phyloP scores from a whole-genome alignment of 2,797 vertebrate species.

The Okamejei kenojei region DNA sequence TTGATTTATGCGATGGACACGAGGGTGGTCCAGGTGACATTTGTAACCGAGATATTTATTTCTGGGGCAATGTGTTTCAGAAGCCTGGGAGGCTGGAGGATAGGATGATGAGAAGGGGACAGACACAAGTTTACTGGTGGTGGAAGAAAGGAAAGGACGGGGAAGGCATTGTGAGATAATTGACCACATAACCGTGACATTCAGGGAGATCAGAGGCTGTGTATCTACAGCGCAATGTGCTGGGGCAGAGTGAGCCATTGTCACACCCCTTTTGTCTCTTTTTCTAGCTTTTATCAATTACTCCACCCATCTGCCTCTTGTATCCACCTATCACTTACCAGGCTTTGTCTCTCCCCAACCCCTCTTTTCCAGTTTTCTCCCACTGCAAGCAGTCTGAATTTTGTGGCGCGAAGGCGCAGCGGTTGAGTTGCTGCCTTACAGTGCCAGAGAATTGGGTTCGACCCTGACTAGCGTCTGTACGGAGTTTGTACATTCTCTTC shows the following conservation, averaged over 20 bases:
- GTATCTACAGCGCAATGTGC: background rate
- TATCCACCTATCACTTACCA: too few relatives aligned
- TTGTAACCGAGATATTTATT: background rate
- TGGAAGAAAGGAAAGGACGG: background rate
- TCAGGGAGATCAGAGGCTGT: background rate
- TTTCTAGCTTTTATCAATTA: too few relatives aligned
- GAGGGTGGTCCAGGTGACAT: background rate
- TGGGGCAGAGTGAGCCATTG: background rate
- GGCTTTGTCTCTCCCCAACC: too few relatives aligned
- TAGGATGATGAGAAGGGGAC: too few relatives aligned
- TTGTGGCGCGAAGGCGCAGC: too few relatives aligned
- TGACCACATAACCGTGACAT: background rate
- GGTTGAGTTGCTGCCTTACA: too few relatives aligned
- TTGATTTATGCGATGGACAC: background rate
- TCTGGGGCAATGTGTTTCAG: background rate
- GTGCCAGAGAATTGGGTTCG: too few relatives aligned
- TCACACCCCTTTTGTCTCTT: background rate
- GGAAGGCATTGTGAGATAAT: background rate
- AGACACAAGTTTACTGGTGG: background rate
- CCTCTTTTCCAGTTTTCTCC: too few relatives aligned
- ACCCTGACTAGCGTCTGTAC: too few relatives aligned
- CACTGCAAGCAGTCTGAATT: too few relatives aligned
- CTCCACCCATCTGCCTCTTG: too few relatives aligned
- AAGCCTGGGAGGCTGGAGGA: background rate
- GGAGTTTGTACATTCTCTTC: too few relatives aligned